Evolutionary conservation across 2,113 vertebrate genomes (phyloP).

Genomic region (Holacanthus passer): DNA sequence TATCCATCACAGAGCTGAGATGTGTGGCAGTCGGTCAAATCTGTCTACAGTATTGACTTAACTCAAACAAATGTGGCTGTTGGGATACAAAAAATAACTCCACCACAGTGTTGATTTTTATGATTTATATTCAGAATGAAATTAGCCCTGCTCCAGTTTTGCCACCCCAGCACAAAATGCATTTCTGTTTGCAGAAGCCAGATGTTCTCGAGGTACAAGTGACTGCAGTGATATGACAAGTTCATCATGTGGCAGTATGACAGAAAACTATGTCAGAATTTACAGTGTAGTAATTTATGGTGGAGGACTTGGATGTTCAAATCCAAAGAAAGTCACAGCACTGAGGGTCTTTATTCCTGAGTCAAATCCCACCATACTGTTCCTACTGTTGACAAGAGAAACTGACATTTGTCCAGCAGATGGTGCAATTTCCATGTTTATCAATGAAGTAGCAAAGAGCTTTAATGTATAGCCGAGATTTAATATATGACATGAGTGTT

Average conservation of each 20-base stretch:
- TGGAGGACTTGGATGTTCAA: no score
- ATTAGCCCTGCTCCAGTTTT: background rate
- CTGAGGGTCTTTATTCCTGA: background rate
- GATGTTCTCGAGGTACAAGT: background rate
- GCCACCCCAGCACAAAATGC: background rate
- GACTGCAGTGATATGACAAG: background rate
- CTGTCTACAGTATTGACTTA: no score
- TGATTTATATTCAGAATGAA: background rate
- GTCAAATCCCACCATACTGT: no score
- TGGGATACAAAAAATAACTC: no score
- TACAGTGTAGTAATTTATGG: no score
- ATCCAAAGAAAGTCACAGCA: background rate
- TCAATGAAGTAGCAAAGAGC: background rate
- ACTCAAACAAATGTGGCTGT: no score
- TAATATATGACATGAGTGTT: background rate
- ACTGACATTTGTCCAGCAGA: constrained; percentile 38
- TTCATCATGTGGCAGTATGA: background rate
- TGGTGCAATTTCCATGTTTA: constrained; percentile 31
- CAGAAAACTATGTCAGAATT: background rate
- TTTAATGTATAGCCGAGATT: background rate
- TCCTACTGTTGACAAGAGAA: background rate
- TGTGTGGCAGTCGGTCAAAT: background rate
- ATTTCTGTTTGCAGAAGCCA: background rate
- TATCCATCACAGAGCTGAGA: background rate
- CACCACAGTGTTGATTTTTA: background rate